Percentiles rank a stretch among this genome's conserved stretches.
These are phyloP conservation scores for Ectropis crepuscularia DNA, from an alignment of 2,888 invertebrate species.

Conservation along the genomic window DNA sequence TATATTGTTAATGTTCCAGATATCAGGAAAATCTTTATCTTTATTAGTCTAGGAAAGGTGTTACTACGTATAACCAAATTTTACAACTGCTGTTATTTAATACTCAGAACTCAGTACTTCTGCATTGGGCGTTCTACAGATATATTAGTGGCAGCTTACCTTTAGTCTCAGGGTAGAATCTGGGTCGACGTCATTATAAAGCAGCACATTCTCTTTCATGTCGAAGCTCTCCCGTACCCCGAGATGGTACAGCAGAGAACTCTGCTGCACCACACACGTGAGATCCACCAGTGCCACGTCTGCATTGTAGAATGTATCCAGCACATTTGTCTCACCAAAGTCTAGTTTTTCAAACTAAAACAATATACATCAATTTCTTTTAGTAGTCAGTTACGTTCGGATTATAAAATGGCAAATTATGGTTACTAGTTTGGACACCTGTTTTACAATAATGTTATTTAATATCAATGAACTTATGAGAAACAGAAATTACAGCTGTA, in stretches of 20 bases:
- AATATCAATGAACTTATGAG: too few relatives aligned
- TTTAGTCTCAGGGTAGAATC: conserved; percentile 95
- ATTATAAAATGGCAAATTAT: too few relatives aligned
- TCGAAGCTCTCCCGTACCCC: conserved; percentile 99
- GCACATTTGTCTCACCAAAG: conserved; percentile 97
- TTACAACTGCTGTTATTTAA: too few relatives aligned
- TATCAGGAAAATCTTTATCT: too few relatives aligned
- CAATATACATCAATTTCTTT: background rate
- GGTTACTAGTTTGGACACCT: too few relatives aligned
- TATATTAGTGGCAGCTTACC: conserved; percentile 76
- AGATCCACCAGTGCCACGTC: conserved; percentile 98
- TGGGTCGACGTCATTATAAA: conserved; percentile 95
- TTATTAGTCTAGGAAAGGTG: too few relatives aligned
- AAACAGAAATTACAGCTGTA: too few relatives aligned
- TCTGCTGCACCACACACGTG: conserved; percentile 95
- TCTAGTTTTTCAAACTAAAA: conserved; percentile 97
- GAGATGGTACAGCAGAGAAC: conserved; percentile 97
- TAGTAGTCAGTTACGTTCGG: background rate
- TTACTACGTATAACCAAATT: too few relatives aligned
- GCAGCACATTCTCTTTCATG: conserved; percentile 96
- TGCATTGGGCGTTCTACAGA: too few relatives aligned
- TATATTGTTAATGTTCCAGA: too few relatives aligned
- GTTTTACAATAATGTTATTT: too few relatives aligned
- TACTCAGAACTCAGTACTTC: too few relatives aligned
- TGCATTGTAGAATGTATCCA: conserved; percentile 99